Percentiles rank a stretch among this genome's conserved stretches.
Conservation (phyloP, 2,113 vertebrate species). For the Serilophus lunatus region DNA sequence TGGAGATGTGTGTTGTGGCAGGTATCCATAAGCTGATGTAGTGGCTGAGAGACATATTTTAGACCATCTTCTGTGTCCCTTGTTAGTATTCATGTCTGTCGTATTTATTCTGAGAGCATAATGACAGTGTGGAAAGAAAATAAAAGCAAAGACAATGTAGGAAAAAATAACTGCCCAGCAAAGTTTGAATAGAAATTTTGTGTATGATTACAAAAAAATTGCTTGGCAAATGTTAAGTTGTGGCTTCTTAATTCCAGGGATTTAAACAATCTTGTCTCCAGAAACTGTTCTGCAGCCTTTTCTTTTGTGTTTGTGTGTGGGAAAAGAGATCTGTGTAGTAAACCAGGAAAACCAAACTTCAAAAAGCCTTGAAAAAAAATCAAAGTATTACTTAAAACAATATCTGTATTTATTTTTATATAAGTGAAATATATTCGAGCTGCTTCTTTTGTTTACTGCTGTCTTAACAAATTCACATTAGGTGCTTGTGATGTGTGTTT, state of each 20-base stretch:
- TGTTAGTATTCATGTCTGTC: slow-evolving; percentile 27
- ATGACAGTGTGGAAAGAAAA: background rate
- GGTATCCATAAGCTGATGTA: background rate
- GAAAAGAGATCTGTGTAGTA: background rate
- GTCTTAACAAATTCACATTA: background rate
- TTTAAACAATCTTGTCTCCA: background rate
- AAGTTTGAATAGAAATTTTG: slow-evolving; percentile 18
- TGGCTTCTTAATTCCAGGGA: slow-evolving; percentile 4
- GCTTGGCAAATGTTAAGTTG: background rate
- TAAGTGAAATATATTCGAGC: background rate
- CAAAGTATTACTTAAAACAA: background rate
- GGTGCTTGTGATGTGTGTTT: background rate
- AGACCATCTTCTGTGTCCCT: background rate
- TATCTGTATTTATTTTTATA: slow-evolving; percentile 24
- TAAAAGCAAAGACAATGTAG: background rate
- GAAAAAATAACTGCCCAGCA: background rate
- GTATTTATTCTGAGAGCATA: slow-evolving; percentile 13
- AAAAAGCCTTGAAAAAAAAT: background rate
- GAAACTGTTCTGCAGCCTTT: background rate
- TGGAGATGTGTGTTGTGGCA: background rate
- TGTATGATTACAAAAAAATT: background rate
- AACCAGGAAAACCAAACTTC: slow-evolving; percentile 14
- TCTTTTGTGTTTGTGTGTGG: background rate
- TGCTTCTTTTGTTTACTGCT: background rate
- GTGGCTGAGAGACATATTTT: background rate